A percentile compares a stretch with the other conserved stretches of the same genome.
These are phyloP conservation scores for Harpagoxenus sublaevis DNA, from an alignment of 2,888 invertebrate species.

Conservation along the genomic window DNA sequence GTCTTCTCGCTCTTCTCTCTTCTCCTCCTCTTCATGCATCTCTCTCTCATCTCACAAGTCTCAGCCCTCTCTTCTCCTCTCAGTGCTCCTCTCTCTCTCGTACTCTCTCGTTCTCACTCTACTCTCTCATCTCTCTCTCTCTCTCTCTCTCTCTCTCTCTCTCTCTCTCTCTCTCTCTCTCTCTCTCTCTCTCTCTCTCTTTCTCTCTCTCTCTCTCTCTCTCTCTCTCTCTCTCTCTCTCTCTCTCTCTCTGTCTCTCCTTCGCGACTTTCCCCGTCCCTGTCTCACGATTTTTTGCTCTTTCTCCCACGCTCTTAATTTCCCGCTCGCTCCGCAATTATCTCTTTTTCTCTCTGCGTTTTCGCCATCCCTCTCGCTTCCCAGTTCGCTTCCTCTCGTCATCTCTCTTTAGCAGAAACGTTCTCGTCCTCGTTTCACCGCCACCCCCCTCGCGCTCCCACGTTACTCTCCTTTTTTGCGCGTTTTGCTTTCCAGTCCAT, in stretches of 20 bases:
- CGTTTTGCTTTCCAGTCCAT: conserved; percentile 85
- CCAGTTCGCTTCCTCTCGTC: conserved; percentile 64
- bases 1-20: no score
- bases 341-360: conserved; percentile 42
- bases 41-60: no score
- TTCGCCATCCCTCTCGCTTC: conserved; percentile 49
- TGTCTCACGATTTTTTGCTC: conserved; percentile 42
- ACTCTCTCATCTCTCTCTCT: no score
- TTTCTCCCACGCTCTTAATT: conserved; percentile 57
- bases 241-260: conserved; percentile 29
- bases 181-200: no score
- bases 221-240: conserved; percentile 23
- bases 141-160: no score
- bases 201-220: conserved; percentile 16
- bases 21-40: no score
- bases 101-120: no score
- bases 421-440: conserved; percentile 76
- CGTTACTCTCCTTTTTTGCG: conserved; percentile 79
- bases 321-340: conserved; percentile 54
- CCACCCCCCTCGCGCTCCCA: conserved; percentile 67
- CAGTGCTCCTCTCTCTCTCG: no score
- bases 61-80: no score
- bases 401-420: conserved; percentile 66
- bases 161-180: no score
- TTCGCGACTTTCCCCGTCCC: conserved; percentile 30